Evolutionary conservation across 1,140 invertebrate genomes (phyloP).

Genomic region (Stratiolaelaps scimitus): DNA sequence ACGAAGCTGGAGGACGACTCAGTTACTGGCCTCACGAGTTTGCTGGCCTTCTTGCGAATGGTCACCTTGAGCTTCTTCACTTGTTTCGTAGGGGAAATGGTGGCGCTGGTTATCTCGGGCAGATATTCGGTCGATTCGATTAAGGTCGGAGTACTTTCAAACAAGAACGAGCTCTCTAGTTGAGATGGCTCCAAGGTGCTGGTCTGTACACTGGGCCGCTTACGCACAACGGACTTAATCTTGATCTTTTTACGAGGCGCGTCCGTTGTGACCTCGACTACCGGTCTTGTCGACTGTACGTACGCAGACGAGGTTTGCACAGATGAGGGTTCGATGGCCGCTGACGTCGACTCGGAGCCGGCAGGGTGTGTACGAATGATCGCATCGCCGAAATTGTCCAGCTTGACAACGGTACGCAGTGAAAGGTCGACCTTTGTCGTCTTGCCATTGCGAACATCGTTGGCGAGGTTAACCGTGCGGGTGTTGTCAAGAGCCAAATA

Average conservation of each 20-base stretch:
- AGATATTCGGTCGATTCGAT: background rate
- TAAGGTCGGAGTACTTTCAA: background rate
- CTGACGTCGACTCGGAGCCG: background rate
- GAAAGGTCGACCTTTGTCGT: slow-evolving; percentile 17
- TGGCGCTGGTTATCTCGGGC: background rate
- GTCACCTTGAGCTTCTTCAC: slow-evolving; percentile 15
- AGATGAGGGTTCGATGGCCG: background rate
- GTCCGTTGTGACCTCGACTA: background rate
- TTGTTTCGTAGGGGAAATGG: slow-evolving; percentile 6
- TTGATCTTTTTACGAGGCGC: background rate
- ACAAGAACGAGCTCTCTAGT: background rate
- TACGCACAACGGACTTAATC: slow-evolving; percentile 19
- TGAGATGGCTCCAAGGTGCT: background rate
- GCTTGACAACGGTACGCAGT: slow-evolving; percentile 19
- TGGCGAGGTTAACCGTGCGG: slow-evolving; percentile 20
- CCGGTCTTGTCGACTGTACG: background rate
- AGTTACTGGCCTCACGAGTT: background rate
- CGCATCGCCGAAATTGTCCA: slow-evolving; percentile 17
- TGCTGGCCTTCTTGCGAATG: slow-evolving; percentile 19
- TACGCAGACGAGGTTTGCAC: background rate
- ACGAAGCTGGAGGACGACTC: background rate
- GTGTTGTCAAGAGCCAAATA: slow-evolving; percentile 12
- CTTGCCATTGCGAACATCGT: slow-evolving; percentile 22
- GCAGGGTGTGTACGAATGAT: slow-evolving; percentile 11
- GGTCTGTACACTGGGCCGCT: background rate